These are phyloP conservation scores for Gadus macrocephalus DNA, from an alignment of 2,113 vertebrate species.

Conservation along the genomic window DNA sequence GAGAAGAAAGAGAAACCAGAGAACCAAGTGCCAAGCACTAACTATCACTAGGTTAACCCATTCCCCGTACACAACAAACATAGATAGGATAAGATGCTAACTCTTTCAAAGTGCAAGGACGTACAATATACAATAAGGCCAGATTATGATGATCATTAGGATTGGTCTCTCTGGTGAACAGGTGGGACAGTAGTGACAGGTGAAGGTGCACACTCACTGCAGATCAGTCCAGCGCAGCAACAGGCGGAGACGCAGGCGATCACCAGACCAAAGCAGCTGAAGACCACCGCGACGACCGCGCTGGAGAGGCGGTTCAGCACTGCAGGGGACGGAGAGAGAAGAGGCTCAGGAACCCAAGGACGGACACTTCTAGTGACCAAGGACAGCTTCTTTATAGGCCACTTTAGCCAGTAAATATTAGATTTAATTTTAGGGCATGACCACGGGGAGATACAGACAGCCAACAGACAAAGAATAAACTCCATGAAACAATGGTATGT, in stretches of 20 bases:
- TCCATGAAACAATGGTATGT: too few relatives aligned
- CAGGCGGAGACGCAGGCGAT: slow-evolving; percentile 44
- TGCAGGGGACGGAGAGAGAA: slow-evolving; percentile 26
- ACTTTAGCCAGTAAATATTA: too few relatives aligned
- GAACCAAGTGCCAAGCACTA: background rate
- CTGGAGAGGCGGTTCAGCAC: slow-evolving; percentile 48
- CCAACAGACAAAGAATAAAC: background rate
- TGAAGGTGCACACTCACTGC: slow-evolving; percentile 44
- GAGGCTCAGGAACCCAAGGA: background rate
- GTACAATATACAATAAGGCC: too few relatives aligned
- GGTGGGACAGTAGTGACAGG: background rate
- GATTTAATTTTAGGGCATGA: too few relatives aligned
- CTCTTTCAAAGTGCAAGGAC: too few relatives aligned
- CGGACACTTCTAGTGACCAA: background rate
- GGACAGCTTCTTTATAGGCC: too few relatives aligned
- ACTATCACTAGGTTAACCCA: too few relatives aligned
- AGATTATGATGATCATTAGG: too few relatives aligned
- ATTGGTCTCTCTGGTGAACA: background rate
- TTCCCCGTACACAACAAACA: too few relatives aligned
- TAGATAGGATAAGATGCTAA: too few relatives aligned
- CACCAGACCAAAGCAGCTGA: slow-evolving; percentile 54
- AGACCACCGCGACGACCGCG: slow-evolving; percentile 44
- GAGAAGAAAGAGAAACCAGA: too few relatives aligned
- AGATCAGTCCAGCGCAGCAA: slow-evolving; percentile 46
- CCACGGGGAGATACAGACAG: background rate